Conservation (phyloP, 2,888 invertebrate species). For the Gastrophysa polygoni region DNA sequence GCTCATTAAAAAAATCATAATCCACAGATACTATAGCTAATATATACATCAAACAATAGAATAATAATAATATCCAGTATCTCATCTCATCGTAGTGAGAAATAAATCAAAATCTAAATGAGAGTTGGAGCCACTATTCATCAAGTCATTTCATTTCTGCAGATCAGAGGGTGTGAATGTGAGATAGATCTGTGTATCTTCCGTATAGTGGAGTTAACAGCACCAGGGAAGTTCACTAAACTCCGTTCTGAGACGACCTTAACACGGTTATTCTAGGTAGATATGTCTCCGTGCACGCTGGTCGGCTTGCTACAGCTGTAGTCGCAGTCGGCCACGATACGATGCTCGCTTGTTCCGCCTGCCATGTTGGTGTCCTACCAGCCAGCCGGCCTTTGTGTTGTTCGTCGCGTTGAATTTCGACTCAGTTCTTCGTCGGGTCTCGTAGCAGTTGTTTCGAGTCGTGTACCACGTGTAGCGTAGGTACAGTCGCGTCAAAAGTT, state of each 20-base stretch:
- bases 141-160: no score
- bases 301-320: slow-evolving; percentile 15
- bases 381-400: slow-evolving; percentile 14
- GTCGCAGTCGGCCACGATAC: slow-evolving; percentile 14
- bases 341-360: slow-evolving; percentile 16
- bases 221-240: slow-evolving; percentile 13
- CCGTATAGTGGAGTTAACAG: no score
- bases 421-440: slow-evolving; percentile 13
- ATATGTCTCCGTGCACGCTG: no score
- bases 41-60: no score
- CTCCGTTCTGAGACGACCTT: slow-evolving; percentile 36
- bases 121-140: no score
- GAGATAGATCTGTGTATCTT: no score
- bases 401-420: slow-evolving; percentile 12
- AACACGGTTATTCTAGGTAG: slow-evolving; percentile 44
- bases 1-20: no score
- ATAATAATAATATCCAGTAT: no score
- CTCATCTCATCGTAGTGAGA: no score
- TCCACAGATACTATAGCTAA: no score
- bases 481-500: slow-evolving; percentile 25
- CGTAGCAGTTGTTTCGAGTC: slow-evolving; percentile 6
- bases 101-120: no score
- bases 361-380: slow-evolving; percentile 10
- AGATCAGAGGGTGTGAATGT: no score
- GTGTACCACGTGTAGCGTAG: slow-evolving; percentile 19